Percentiles rank a stretch among this genome's conserved stretches.
phyloP scores from a whole-genome alignment of 2,888 invertebrate species.

The Griposia aprilina region DNA sequence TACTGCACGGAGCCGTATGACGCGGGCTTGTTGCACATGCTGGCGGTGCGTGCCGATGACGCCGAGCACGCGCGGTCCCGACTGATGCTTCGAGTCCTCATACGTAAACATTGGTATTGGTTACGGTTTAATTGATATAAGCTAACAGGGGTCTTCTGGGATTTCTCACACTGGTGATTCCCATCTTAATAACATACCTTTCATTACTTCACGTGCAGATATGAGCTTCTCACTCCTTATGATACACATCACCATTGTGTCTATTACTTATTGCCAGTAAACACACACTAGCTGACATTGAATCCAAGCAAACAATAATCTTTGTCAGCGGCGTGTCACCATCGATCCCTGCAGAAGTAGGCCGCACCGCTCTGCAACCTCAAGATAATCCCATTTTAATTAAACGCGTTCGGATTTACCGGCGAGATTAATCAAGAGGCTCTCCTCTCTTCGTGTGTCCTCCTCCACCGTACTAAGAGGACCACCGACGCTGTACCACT shows the following conservation, averaged over 20 bases:
- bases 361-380: conserved; percentile 73
- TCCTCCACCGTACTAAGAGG: conserved; percentile 5
- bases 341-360: conserved; percentile 63
- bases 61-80: background rate
- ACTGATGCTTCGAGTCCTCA: background rate
- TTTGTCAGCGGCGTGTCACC: conserved; percentile 30
- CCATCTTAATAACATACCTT: background rate
- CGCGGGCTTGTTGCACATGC: conserved; percentile 56
- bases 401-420: conserved; percentile 81
- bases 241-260: background rate
- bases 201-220: background rate
- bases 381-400: conserved; percentile 86
- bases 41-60: background rate
- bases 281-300: background rate
- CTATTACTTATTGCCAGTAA: background rate
- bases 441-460: conserved; percentile 61
- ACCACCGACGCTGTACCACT: background rate
- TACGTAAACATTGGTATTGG: background rate
- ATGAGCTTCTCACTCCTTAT: background rate
- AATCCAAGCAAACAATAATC: background rate
- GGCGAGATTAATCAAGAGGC: conserved; percentile 82
- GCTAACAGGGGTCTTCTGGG: background rate
- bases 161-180: background rate
- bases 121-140: background rate
- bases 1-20: conserved; percentile 46